A percentile compares a stretch with the other conserved stretches of the same genome.
Conservation (phyloP, 1,140 invertebrate genomes). For the Diploscapter pachys region DNA sequence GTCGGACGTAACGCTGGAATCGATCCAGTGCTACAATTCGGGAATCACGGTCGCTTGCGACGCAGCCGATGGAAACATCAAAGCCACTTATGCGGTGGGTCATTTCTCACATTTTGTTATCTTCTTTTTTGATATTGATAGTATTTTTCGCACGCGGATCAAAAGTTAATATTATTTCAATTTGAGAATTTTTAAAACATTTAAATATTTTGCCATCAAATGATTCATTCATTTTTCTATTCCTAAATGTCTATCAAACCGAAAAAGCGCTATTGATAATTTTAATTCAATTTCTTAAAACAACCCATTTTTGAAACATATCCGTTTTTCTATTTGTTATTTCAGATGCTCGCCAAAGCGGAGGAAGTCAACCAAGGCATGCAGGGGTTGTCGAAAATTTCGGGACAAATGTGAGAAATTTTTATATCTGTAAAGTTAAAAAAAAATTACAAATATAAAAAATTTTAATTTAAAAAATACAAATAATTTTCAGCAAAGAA, state of each 20-base stretch:
- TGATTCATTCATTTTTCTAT: background rate
- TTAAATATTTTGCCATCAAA: background rate
- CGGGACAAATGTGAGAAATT: slow-evolving; percentile 28
- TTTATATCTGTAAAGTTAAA: background rate
- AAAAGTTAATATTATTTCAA: background rate
- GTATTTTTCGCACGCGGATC: background rate
- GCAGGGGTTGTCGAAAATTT: slow-evolving; percentile 20
- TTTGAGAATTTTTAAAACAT: background rate
- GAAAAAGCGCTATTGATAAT: no score
- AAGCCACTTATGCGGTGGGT: slow-evolving; percentile 34
- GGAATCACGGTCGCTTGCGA: slow-evolving; percentile 35
- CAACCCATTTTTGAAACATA: background rate
- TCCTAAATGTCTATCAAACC: background rate
- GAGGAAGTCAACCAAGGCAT: slow-evolving; percentile 34
- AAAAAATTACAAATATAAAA: background rate
- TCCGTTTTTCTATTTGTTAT: background rate
- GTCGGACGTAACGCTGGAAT: slow-evolving; percentile 34
- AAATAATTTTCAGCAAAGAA: slow-evolving; percentile 27
- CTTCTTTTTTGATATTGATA: slow-evolving; percentile 3
- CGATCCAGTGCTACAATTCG: slow-evolving; percentile 33
- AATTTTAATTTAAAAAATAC: background rate
- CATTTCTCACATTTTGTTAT: background rate
- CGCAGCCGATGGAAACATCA: slow-evolving; percentile 32
- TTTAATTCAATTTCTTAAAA: background rate
- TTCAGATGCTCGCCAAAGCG: slow-evolving; percentile 39